Percentiles rank a stretch among this genome's conserved stretches.
Evolutionary conservation across 2,113 vertebrate species (phyloP).

Genomic region (Acanthochromis polyacanthus): DNA sequence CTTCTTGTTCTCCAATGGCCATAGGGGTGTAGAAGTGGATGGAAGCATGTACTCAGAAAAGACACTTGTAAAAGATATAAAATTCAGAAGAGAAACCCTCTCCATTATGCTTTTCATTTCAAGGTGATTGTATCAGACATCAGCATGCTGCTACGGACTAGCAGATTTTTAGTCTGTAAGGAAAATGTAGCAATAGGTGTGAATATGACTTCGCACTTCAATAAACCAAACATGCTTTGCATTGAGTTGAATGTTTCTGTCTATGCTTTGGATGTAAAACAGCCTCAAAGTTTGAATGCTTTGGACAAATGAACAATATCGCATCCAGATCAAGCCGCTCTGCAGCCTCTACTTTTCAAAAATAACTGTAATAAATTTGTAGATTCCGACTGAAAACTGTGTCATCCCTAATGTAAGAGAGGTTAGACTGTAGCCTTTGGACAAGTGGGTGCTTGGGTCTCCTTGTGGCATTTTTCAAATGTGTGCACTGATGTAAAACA

Average conservation of each 20-base stretch:
- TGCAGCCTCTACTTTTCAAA: background rate
- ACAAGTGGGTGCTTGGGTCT: background rate
- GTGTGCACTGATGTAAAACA: conserved; percentile 33
- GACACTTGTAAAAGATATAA: conserved; percentile 14
- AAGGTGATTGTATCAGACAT: conserved; percentile 29
- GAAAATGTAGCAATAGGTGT: background rate
- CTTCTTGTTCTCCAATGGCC: conserved; percentile 56
- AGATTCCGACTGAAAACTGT: background rate
- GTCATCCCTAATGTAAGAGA: background rate
- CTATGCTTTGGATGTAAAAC: background rate
- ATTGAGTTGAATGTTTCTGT: background rate
- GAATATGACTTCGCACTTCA: background rate
- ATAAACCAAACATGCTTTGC: background rate
- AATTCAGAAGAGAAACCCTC: conserved; percentile 7
- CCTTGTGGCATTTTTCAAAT: conserved; percentile 33
- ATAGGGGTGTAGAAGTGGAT: conserved; percentile 42
- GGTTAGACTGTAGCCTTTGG: conserved; percentile 2
- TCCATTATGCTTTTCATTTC: conserved; percentile 26
- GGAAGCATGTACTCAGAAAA: conserved; percentile 35
- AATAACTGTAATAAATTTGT: background rate
- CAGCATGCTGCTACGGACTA: background rate
- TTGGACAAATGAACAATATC: background rate
- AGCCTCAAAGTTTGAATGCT: background rate
- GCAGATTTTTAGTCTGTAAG: background rate
- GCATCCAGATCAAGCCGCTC: background rate